phyloP scores from a whole-genome alignment of 2,888 invertebrate genomes.

The Aphodius granarius region DNA sequence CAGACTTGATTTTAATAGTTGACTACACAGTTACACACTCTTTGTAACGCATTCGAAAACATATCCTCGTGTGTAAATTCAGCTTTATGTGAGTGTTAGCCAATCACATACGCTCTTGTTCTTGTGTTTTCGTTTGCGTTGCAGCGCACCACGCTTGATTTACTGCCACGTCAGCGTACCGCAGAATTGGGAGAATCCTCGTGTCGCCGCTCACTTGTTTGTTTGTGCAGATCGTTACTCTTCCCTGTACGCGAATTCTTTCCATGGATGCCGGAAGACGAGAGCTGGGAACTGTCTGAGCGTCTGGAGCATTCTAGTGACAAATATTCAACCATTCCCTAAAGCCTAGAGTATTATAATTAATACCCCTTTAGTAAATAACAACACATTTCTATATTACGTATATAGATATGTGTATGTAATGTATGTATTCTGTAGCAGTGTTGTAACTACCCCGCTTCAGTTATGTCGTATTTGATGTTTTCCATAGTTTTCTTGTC shows the following conservation, averaged over 20 bases:
- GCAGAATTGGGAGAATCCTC: neutral
- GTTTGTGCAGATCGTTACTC: neutral
- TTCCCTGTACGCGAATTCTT: neutral
- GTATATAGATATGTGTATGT: no score
- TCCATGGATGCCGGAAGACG: neutral
- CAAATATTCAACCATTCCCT: no score
- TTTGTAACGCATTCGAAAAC: no score
- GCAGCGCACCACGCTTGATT: neutral
- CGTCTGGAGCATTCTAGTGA: neutral
- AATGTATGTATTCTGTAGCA: no score
- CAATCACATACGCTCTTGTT: neutral
- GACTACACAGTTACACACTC: no score
- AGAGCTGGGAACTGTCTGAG: neutral
- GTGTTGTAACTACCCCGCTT: no score
- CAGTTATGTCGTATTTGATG: no score
- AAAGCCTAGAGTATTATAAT: no score
- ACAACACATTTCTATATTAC: no score
- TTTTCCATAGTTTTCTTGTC: no score
- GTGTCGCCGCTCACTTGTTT: neutral
- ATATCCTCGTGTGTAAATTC: neutral
- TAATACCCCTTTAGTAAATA: no score
- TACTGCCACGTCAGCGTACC: neutral
- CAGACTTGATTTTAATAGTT: no score
- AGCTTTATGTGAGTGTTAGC: neutral
- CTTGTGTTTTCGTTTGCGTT: neutral